Percentiles rank a stretch among this genome's conserved stretches.
phyloP scores from a whole-genome alignment of 2,888 invertebrate species.

The Drosophila greeni region DNA sequence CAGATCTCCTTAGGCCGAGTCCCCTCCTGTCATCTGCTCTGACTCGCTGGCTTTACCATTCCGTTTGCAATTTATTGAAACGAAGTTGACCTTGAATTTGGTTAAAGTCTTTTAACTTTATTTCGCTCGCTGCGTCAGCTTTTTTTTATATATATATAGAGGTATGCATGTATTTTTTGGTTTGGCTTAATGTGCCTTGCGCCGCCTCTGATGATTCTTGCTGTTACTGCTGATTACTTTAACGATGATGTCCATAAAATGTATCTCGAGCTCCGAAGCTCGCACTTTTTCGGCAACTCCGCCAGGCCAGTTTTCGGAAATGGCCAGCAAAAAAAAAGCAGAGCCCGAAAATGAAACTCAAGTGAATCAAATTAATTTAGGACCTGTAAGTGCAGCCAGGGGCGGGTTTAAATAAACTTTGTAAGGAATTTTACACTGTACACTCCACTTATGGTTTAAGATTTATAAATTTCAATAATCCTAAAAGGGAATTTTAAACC shows the following conservation, averaged over 20 bases:
- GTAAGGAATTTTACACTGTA: neutral
- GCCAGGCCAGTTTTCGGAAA: slow-evolving; percentile 53
- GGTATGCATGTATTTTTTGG: slow-evolving; percentile 14
- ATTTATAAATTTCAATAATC: no score
- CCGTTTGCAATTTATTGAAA: slow-evolving; percentile 71
- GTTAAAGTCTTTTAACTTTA: slow-evolving; percentile 74
- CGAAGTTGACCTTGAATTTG: slow-evolving; percentile 75
- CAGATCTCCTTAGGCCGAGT: slow-evolving; percentile 20
- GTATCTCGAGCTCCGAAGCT: slow-evolving; percentile 51
- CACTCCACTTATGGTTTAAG: neutral
- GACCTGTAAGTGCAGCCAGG: slow-evolving; percentile 17
- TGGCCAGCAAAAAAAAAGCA: slow-evolving; percentile 21
- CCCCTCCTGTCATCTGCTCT: slow-evolving; percentile 30
- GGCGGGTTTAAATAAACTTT: no score
- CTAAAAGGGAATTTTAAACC: neutral
- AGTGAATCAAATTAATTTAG: slow-evolving; percentile 32
- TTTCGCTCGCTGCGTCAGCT: slow-evolving; percentile 53
- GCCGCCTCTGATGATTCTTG: slow-evolving; percentile 59
- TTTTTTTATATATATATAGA: slow-evolving; percentile 9
- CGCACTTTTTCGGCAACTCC: slow-evolving; percentile 34
- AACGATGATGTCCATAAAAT: slow-evolving; percentile 69
- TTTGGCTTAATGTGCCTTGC: slow-evolving; percentile 43
- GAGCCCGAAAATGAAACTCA: slow-evolving; percentile 26
- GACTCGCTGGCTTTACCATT: slow-evolving; percentile 45
- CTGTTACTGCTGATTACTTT: slow-evolving; percentile 68